These are phyloP conservation scores for Bubo blakistoni DNA, from an alignment of 2,113 vertebrate genomes.

Conservation along the genomic window DNA sequence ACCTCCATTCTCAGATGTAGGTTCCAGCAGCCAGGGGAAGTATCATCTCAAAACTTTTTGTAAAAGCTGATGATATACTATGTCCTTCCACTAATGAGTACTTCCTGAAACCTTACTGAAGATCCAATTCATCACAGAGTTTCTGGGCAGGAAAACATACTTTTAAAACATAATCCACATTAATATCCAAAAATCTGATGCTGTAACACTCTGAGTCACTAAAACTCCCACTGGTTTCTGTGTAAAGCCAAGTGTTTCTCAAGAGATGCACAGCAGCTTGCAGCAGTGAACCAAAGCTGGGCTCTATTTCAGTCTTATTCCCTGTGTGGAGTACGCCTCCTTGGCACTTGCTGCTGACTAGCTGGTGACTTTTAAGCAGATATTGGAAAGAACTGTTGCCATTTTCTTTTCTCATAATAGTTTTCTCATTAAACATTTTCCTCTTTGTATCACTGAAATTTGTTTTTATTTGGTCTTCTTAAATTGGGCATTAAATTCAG, in stretches of 20 bases:
- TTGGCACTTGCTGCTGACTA: not conserved
- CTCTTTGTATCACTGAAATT: not conserved
- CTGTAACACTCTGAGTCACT: constrained; percentile 9
- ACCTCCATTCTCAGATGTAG: not conserved
- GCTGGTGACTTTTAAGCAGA: constrained; percentile 12
- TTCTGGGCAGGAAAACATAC: not conserved
- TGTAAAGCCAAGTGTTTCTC: not conserved
- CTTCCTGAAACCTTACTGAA: constrained; percentile 6
- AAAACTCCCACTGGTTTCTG: constrained; percentile 6
- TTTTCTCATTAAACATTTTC: not conserved
- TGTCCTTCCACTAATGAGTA: not conserved
- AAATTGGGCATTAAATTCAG: not conserved
- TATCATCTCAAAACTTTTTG: not conserved
- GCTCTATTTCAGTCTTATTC: not conserved
- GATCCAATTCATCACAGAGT: not conserved
- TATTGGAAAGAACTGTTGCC: not conserved
- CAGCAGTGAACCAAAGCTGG: not conserved
- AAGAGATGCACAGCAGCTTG: not conserved
- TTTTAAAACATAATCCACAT: not conserved
- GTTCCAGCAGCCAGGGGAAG: not conserved
- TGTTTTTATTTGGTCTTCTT: not conserved
- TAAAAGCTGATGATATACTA: not conserved
- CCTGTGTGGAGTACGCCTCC: not conserved
- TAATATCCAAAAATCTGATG: not conserved
- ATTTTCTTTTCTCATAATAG: not conserved